These are phyloP conservation scores for Ceyx cyanopectus DNA, from an alignment of 2,113 vertebrate genomes.

Conservation along the genomic window DNA sequence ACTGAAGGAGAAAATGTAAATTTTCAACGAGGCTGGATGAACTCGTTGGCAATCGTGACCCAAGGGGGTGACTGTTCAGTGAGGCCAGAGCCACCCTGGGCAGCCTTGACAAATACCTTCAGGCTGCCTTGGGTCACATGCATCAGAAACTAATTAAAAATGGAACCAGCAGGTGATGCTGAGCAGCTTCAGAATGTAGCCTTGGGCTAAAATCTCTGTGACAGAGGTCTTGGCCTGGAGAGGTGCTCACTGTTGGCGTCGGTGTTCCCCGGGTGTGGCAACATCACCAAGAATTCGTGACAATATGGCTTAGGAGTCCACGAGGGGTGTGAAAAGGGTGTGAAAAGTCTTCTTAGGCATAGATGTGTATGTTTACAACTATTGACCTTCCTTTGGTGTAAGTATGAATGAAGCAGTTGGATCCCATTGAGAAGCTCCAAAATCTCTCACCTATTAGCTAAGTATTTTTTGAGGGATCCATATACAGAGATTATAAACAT, in stretches of 20 bases:
- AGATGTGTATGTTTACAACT: not conserved
- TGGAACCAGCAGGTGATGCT: not conserved
- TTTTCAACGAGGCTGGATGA: too few relatives aligned
- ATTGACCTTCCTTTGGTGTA: not conserved
- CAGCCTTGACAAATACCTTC: not conserved
- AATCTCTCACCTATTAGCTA: not conserved
- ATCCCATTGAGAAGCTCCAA: not conserved
- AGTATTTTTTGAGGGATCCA: not conserved
- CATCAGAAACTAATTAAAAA: not conserved
- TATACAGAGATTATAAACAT: not conserved
- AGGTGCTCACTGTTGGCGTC: rapidly evolving
- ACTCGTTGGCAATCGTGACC: rapidly evolving
- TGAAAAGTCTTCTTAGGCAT: rapidly evolving
- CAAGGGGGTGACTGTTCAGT: rapidly evolving
- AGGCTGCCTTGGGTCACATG: rapidly evolving
- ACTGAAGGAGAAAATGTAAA: rapidly evolving
- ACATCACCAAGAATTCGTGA: not conserved
- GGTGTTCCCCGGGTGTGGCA: not conserved
- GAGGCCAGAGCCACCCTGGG: rapidly evolving
- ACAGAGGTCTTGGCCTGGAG: not conserved
- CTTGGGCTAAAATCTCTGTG: not conserved
- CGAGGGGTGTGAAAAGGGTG: not conserved
- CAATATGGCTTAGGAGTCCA: not conserved
- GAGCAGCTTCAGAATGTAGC: rapidly evolving
- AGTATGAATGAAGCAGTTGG: not conserved